These are phyloP conservation scores for Henricia sp. DNA, from an alignment of 53 echinoderm and acorn worm species.

Conservation along the genomic window DNA sequence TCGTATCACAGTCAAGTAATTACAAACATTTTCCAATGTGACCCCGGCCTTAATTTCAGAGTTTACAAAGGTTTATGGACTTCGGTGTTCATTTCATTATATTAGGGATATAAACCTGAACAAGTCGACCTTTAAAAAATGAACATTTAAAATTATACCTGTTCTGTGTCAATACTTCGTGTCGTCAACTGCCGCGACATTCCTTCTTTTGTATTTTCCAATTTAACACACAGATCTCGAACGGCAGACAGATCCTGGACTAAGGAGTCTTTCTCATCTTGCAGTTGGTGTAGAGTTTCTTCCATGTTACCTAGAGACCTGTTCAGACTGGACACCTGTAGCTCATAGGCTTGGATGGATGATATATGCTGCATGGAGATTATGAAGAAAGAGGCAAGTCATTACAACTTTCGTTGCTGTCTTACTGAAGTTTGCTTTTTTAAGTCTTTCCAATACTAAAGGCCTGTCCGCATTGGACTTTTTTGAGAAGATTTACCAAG, in stretches of 20 bases:
- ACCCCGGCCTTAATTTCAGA: too few relatives aligned
- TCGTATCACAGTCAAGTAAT: too few relatives aligned
- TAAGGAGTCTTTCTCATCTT: conserved; percentile 88
- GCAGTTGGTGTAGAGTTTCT: conserved; percentile 77
- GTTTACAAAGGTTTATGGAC: too few relatives aligned
- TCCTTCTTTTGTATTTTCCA: conserved; percentile 91
- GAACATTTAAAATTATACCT: conserved; percentile 80
- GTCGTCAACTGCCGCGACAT: conserved; percentile 90
- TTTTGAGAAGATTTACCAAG: too few relatives aligned
- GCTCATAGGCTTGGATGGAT: conserved; percentile 85
- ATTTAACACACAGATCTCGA: conserved; percentile 90
- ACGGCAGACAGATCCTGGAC: conserved; percentile 89
- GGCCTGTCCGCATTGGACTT: too few relatives aligned
- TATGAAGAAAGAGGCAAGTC: neutral
- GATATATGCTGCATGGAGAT: conserved; percentile 72
- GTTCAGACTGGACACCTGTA: conserved; percentile 93
- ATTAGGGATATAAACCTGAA: too few relatives aligned
- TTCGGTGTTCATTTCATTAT: too few relatives aligned
- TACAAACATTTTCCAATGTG: too few relatives aligned
- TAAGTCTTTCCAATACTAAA: too few relatives aligned
- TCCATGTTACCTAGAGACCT: conserved; percentile 89
- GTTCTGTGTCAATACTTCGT: conserved; percentile 87
- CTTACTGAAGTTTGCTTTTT: too few relatives aligned
- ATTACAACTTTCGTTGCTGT: too few relatives aligned
- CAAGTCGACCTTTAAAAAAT: too few relatives aligned